Evolutionary conservation across 2,888 invertebrate species (phyloP).

Genomic region (Mesorhabditis sp.): DNA sequence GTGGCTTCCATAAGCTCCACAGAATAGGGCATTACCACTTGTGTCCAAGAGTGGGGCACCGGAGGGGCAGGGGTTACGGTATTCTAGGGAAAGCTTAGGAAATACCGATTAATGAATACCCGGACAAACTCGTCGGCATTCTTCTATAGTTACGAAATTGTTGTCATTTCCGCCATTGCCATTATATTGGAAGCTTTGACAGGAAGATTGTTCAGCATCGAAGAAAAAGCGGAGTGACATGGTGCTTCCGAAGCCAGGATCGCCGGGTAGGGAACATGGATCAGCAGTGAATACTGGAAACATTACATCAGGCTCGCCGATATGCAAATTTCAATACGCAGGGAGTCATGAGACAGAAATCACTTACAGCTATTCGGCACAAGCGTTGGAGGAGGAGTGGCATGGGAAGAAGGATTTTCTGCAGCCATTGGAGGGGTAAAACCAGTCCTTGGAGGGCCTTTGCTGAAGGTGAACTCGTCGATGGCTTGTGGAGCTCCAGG

Average conservation of each 20-base stretch:
- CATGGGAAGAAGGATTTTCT: neutral
- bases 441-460: slow-evolving; percentile 1
- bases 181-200: slow-evolving; percentile 33
- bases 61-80: slow-evolving; percentile 48
- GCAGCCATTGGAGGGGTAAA: slow-evolving; percentile 2
- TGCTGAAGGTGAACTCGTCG: slow-evolving; percentile 5
- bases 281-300: slow-evolving; percentile 8
- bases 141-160: slow-evolving; percentile 37
- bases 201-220: slow-evolving; percentile 18
- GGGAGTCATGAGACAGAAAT: too few relatives aligned
- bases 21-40: slow-evolving; percentile 18
- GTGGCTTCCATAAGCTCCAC: slow-evolving; percentile 26
- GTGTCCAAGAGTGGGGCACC: slow-evolving; percentile 48
- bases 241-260: slow-evolving; percentile 21
- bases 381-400: neutral
- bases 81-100: slow-evolving; percentile 23
- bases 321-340: too few relatives aligned
- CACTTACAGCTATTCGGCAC: neutral
- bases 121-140: slow-evolving; percentile 36
- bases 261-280: slow-evolving; percentile 29
- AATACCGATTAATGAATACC: slow-evolving; percentile 12
- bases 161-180: slow-evolving; percentile 44
- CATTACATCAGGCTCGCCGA: neutral
- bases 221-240: slow-evolving; percentile 38
- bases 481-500: neutral